Percentiles rank a stretch among this genome's conserved stretches.
These are phyloP conservation scores for Eriocheir sinensis DNA, from an alignment of 1,140 invertebrate genomes.

Conservation along the genomic window DNA sequence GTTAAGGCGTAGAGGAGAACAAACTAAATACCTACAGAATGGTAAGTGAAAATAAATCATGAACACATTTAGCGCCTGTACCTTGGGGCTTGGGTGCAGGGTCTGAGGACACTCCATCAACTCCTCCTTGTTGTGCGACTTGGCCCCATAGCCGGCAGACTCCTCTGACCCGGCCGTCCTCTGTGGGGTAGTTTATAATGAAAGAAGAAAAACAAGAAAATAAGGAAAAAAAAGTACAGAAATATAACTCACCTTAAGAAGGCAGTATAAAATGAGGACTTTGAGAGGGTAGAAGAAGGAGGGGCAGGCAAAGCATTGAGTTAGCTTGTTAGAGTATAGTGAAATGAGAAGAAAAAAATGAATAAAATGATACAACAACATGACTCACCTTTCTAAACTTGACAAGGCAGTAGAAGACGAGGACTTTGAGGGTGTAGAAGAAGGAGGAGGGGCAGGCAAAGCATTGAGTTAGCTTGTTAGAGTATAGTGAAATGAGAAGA, in stretches of 20 bases:
- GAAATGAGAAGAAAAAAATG: background rate
- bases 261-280: background rate
- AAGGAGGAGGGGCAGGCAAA: too few relatives aligned
- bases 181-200: background rate
- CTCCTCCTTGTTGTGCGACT: slow-evolving; percentile 80
- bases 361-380: too few relatives aligned
- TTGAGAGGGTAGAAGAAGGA: background rate
- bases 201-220: background rate
- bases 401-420: too few relatives aligned
- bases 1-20: background rate
- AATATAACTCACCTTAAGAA: background rate
- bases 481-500: too few relatives aligned
- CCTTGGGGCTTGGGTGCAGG: slow-evolving; percentile 66
- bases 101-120: slow-evolving; percentile 81
- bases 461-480: too few relatives aligned
- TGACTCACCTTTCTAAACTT: too few relatives aligned
- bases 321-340: background rate
- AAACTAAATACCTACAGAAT: background rate
- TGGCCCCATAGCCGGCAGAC: slow-evolving; percentile 81
- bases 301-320: background rate
- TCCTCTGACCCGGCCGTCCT: slow-evolving; percentile 41
- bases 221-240: background rate
- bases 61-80: background rate
- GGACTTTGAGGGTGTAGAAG: too few relatives aligned
- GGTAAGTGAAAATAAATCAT: background rate